Conservation (phyloP, 2,888 invertebrate species). For the Seladonia tumulorum region DNA sequence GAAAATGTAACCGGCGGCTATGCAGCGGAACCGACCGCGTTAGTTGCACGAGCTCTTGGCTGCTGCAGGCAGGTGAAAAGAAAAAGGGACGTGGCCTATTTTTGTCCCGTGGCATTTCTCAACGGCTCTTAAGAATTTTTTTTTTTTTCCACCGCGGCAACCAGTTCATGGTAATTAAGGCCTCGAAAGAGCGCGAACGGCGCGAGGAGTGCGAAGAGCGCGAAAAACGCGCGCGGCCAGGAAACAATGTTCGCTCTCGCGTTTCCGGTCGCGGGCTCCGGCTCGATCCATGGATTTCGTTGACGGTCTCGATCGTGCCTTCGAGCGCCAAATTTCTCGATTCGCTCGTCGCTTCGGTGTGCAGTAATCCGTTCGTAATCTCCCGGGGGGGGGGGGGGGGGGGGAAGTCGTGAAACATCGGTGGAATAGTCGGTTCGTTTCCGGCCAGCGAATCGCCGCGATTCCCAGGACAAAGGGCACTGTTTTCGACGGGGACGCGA, state of each 20-base stretch:
- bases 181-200: constrained; percentile 50
- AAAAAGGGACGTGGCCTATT: constrained; percentile 70
- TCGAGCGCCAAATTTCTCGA: neutral
- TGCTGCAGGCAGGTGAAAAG: constrained; percentile 61
- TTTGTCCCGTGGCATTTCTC: constrained; percentile 68
- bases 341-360: neutral
- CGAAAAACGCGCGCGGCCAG: constrained; percentile 49
- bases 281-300: constrained; percentile 23
- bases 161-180: constrained; percentile 66
- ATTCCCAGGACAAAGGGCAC: constrained; percentile 18
- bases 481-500: constrained; percentile 10
- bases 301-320: constrained; percentile 14
- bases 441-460: neutral
- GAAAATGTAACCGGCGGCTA: constrained; percentile 53
- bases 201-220: neutral
- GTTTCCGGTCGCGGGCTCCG: constrained; percentile 37
- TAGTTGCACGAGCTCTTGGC: constrained; percentile 51
- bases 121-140: constrained; percentile 68
- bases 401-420: constrained; percentile 2
- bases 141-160: constrained; percentile 41
- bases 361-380: constrained; percentile 2
- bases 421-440: neutral
- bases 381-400: too few species aligned
- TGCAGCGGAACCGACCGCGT: constrained; percentile 23
- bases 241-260: constrained; percentile 63